Evolutionary conservation across 35 echinoderm and acorn worm genomes (phyloP).

Genomic region (Patiria miniata): DNA sequence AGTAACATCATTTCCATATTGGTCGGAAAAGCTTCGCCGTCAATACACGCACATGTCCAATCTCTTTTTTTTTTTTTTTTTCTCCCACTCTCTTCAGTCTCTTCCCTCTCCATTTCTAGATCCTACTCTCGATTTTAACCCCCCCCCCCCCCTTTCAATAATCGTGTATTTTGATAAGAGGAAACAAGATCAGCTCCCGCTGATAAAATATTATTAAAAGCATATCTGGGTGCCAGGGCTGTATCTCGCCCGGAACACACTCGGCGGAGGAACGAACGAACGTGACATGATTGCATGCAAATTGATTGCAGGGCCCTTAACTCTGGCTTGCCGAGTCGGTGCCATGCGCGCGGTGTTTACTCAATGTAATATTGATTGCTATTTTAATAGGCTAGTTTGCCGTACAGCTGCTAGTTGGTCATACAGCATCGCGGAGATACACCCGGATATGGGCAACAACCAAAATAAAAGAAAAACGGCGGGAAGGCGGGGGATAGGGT

Average conservation of each 20-base stretch:
- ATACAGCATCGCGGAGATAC: neutral
- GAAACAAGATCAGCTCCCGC: slow-evolving; percentile 25
- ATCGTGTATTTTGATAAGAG: slow-evolving; percentile 25
- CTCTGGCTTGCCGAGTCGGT: neutral
- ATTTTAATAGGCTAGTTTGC: slow-evolving; percentile 12
- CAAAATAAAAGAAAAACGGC: neutral
- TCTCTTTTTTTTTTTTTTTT: too few species aligned
- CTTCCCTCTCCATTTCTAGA: too few species aligned
- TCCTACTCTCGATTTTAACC: neutral
- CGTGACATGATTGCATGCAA: neutral
- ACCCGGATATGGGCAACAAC: neutral
- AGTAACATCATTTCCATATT: too few species aligned
- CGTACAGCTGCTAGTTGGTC: slow-evolving; percentile 5
- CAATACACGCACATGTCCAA: too few species aligned
- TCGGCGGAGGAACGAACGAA: neutral
- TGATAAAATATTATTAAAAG: slow-evolving; percentile 38
- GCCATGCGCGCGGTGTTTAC: neutral
- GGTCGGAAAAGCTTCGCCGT: too few species aligned
- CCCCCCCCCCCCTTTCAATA: neutral
- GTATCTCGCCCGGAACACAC: neutral
- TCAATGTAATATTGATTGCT: slow-evolving; percentile 19
- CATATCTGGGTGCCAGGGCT: neutral
- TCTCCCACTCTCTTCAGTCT: too few species aligned
- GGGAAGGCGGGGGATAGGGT: neutral
- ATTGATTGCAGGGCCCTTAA: neutral